Base-by-base conservation (phyloP, 2,888 invertebrate species). In the Cartodere bifasciata region DNA sequence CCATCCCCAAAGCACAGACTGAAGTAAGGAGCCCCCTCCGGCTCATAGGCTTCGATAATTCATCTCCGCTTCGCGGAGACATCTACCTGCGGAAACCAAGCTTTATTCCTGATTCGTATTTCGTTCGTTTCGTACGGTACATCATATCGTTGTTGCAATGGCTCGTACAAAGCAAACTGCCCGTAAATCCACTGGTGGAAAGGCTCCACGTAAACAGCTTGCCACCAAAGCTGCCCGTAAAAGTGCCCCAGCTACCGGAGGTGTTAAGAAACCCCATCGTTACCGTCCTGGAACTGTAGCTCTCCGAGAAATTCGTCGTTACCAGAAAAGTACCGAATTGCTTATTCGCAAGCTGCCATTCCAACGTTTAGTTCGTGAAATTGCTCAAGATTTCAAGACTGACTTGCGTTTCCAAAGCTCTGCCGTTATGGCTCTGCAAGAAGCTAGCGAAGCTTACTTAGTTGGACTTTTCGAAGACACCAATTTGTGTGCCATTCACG, bases 391-490 rank as follows among this genome's bases (percentile, higher is more conserved):
- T 60, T 87, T 87, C 76, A 88, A 87, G 61, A 86, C 86, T 44
- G 86, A 87, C 61, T 66, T 87, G 47, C 79, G 86, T 63, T 88
- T 88, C 70, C 87, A 88, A 65, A 82, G 82, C 9, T 21, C 23
- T 5, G 2, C 22, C 10, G 13, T 31, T 4, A 16, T 10, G 12
- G 23, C 32, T 11, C 65, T 67, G 26, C 70, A 87, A 75, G 90
- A 90, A 69, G 85, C 86, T 28, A 79, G 81, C 48, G 87, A 88
- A 62, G 87, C 88, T 7, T 88, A 88, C 61, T 66, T 92, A 45
- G 91, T 92, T 35, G 92, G 94, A 43, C 69, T 95, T 36, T 94
- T 95, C 64, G 94, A 94, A 72, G 94, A 94, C 68, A 94, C 94
- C 46, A 94, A 94, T 66, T 72, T 94, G 73, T 92, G 91, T 67